These are phyloP conservation scores for Ypsolopha scabrella DNA, from an alignment of 2,888 invertebrate genomes.

Conservation along the genomic window DNA sequence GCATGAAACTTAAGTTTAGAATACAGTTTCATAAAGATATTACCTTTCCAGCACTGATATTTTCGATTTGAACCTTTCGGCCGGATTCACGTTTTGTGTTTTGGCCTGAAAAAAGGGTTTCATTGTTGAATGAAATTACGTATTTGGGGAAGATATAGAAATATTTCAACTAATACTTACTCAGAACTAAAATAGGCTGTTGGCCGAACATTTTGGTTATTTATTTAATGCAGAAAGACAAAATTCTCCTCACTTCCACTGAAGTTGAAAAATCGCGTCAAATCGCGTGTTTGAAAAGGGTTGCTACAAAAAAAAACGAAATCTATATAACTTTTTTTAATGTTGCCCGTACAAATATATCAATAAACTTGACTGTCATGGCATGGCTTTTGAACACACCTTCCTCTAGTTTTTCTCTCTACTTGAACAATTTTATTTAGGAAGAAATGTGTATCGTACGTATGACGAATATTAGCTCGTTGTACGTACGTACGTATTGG, in stretches of 20 bases:
- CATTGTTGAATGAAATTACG: constrained; percentile 10
- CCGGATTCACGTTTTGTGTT: constrained; percentile 98
- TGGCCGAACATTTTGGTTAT: constrained; percentile 65
- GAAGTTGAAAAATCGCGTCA: constrained; percentile 22
- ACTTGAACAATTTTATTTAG: too few species aligned
- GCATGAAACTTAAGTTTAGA: constrained; percentile 1
- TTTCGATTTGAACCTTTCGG: constrained; percentile 96
- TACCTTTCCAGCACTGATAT: constrained; percentile 98
- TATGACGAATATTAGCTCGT: too few species aligned
- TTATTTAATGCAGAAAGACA: constrained; percentile 6
- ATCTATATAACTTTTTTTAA: background rate
- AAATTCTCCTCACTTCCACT: constrained; percentile 12
- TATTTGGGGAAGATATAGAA: background rate
- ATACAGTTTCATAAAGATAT: constrained; percentile 17
- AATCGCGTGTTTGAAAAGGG: constrained; percentile 52
- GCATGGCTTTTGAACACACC: too few species aligned
- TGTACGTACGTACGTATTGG: too few species aligned
- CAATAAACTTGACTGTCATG: too few species aligned
- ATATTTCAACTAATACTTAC: constrained; percentile 71
- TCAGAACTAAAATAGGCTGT: constrained; percentile 90
- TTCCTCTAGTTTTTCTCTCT: too few species aligned
- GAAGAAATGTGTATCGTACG: too few species aligned
- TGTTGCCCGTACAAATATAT: too few species aligned
- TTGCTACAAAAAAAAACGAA: constrained; percentile 23
- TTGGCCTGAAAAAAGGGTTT: constrained; percentile 79